Evolutionary conservation across 2,888 invertebrate genomes (phyloP), one percentile per base, ranked within the genome.

Genomic region (Rhogogaster chlorosoma): DNA sequence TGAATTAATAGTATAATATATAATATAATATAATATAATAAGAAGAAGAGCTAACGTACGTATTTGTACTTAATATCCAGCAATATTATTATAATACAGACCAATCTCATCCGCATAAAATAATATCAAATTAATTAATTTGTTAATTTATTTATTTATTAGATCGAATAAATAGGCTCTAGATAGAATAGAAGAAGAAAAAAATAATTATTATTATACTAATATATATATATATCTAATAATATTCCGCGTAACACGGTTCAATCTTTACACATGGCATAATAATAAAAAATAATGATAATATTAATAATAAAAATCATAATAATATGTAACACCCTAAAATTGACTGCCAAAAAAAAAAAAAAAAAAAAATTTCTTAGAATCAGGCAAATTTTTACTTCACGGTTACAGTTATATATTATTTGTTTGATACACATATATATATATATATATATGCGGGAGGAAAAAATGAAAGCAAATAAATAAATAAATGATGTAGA

Each of bases 31-130:
- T 36, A 67, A 53, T 85, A 67, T 75, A 15, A 42, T 70, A 84
- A 57, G 29, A 84, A 83, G 71, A 77, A 77, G 82, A 83, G 86
- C 87, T 86, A 87, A 87, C 85, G 26, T 61, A 61, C 26, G 61
- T 26, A 61, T 26, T 22, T 61, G 61, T 61, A 61, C 26, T 22
- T 61, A 61, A 84, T 85, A 85, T 80, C 38, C 77, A 84, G 84
- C 84, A 84, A 84, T 78, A 84, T 84, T 57, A 73, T 73, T 70
- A 70, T 70, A 32, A 73, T 73, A 64, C 78, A 84, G 78, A 84
- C 78, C 84, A 84, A 84, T 84, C 61, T 84, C 57, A 78, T 49
- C 61, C 38, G 84, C 77, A 73, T 78, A 84, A 84, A 73, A 71
- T 71, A 36, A 73, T 38, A 36, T 9, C 32, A 67, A 67, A 26